Evolutionary conservation across 2,888 invertebrate species (phyloP), one percentile per base, ranked within the genome.

Genomic region (Trichopoda pennipes): DNA sequence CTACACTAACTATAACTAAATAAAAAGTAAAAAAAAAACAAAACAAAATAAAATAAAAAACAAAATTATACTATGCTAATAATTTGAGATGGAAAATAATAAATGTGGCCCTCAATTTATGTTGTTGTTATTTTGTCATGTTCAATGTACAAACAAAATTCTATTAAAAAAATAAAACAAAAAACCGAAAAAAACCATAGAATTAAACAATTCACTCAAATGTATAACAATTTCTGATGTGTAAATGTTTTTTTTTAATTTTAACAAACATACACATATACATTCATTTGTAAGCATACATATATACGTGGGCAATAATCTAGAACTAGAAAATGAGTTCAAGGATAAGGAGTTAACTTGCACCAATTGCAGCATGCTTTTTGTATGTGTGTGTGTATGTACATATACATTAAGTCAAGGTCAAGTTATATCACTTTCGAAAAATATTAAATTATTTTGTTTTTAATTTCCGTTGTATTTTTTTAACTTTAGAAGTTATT

Each of bases 81-180:
- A 78, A 80, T 81, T 74, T 89, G 89, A 88, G 88, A 88, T 88
- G 89, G 88, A 88, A 89, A 87, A 86, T 87, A 88, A 88, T 88
- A 89, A 89, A 88, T 88, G 89, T 88, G 88, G 88, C 88, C 88
- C 88, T 88, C 88, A 89, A 89, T 88, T 84, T 82, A 76, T 82
- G 82, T 82, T 84, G 83, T 81, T 81, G 83, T 80, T 83, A 80
- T 83, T 83, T 80, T 80, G 80, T 83, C 80, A 74, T 80, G 83
- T 80, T 83, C 68, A 76, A 83, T 83, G 80, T 83, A 83, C 80
- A 83, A 80, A 83, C 79, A 61, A 76, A 80, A 80, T 78, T 69
- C 60, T 74, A 76, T 72, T 55, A 51, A 77, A 63, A 49, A 80
- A 69, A 77, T 60, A 51, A 51, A 28, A 28, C 28, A 28, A 8